Base-by-base conservation (phyloP, 1,140 invertebrate species). In the Calliopsis andreniformis region DNA sequence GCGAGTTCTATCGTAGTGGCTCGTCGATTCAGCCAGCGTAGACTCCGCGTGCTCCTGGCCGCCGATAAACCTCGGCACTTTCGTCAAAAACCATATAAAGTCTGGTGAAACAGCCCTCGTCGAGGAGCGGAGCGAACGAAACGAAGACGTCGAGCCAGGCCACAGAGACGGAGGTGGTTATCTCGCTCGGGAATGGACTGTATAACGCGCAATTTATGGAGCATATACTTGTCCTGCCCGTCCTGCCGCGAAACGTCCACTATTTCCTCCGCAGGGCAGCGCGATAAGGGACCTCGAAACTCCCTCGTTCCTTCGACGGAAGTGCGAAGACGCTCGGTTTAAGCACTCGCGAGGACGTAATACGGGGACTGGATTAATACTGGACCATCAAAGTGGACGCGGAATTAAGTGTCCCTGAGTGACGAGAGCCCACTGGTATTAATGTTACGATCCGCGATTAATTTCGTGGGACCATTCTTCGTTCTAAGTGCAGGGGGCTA, bases 181-280 rank as follows among this genome's bases (percentile, higher is more conserved):
- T 80, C 85, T 83, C 47, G 23, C 77, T 76, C 79, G 69, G 75
- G 78, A 83, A 82, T 76, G 51, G 81, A 82, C 85, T 71, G 76
- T 81, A 87, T 88, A 88, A 88, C 84, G 86, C 78, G 79, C 68
- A 84, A 87, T 88, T 87, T 88, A 88, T 86, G 79, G 77, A 76
- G 62, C 49, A 43, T 59, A 70, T 72, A 72, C 45, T 45, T 43
- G 59, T 79, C 35, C 47, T 51, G 25, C 2, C 20, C 23, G 30
- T 75, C 53, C 51, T 43, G 25, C 45, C 39, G 28, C 49, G 45
- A 35, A 47, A 43, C 55, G 32, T 81, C 61, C 58, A 28, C 66
- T 71, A 64, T 42, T n/a, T n/a, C 66, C 56, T 55, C n/a, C 73
- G 45, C 66, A 55, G 49, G 6, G 16, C 45, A 30, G 39, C n/a